Conservation (phyloP, 1,140 invertebrate genomes). For the Babylonia areolata region DNA sequence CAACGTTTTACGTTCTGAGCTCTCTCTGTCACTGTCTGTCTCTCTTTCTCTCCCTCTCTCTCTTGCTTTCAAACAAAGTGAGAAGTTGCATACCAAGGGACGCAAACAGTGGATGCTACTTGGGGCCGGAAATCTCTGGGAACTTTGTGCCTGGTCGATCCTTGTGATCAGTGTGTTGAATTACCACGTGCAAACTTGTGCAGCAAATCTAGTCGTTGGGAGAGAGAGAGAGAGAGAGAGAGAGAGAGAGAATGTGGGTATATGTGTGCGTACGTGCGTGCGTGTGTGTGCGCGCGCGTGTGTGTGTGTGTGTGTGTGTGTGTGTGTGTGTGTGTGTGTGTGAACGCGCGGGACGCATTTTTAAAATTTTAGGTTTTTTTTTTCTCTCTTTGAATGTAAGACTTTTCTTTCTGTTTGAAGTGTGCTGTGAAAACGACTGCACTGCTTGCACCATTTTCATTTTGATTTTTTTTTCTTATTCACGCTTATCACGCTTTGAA, state of each 20-base stretch:
- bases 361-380: no score
- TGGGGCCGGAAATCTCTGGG: no score
- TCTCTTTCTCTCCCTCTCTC: no score
- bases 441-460: neutral
- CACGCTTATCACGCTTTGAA: neutral
- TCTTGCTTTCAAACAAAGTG: no score
- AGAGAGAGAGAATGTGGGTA: neutral
- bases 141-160: neutral
- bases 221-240: no score
- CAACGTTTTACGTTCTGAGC: no score
- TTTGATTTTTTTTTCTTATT: neutral
- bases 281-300: neutral
- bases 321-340: slow-evolving; percentile 11
- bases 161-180: neutral
- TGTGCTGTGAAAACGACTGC: neutral
- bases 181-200: neutral
- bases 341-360: neutral
- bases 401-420: neutral
- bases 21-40: no score
- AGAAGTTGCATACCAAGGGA: no score
- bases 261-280: neutral
- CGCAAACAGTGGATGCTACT: no score
- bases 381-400: neutral
- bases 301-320: slow-evolving; percentile 11
- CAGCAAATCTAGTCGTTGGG: no score